These are phyloP conservation scores for Pyrrhia umbra DNA, from an alignment of 2,888 invertebrate species.

Conservation along the genomic window DNA sequence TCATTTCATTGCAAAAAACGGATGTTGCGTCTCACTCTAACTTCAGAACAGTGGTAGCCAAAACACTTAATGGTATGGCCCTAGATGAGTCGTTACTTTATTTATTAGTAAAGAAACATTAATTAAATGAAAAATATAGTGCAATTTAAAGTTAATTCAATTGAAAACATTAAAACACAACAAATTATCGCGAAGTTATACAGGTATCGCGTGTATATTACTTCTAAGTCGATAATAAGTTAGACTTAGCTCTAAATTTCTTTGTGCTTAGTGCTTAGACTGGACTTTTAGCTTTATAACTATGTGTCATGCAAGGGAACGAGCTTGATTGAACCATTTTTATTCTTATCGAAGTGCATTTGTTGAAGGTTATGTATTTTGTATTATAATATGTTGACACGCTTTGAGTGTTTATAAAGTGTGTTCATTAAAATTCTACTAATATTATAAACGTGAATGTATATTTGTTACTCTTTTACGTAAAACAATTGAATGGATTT, in stretches of 20 bases:
- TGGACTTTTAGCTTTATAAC: constrained; percentile 39
- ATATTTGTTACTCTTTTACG: no score
- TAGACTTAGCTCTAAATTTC: constrained; percentile 39
- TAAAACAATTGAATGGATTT: no score
- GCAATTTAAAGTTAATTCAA: background rate
- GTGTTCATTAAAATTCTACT: background rate
- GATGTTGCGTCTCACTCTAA: no score
- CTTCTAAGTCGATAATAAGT: constrained; percentile 41
- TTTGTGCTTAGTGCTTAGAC: constrained; percentile 27
- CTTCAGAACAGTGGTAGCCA: no score
- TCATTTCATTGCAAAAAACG: no score
- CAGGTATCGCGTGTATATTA: constrained; percentile 48
- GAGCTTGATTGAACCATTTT: constrained; percentile 51
- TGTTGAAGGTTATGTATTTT: constrained; percentile 22
- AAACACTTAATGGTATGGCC: no score
- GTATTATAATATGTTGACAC: constrained; percentile 21
- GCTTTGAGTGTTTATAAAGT: constrained; percentile 13
- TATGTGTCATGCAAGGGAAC: constrained; percentile 38
- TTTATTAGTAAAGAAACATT: background rate
- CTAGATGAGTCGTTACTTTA: background rate
- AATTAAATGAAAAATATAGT: background rate
- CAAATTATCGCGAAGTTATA: constrained; percentile 3
- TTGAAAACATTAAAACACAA: constrained; percentile 10
- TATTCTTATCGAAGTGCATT: constrained; percentile 50
- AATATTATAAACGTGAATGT: no score